Evolutionary conservation across 2,113 vertebrate species (phyloP).

Genomic region (Cinclus mexicanus): DNA sequence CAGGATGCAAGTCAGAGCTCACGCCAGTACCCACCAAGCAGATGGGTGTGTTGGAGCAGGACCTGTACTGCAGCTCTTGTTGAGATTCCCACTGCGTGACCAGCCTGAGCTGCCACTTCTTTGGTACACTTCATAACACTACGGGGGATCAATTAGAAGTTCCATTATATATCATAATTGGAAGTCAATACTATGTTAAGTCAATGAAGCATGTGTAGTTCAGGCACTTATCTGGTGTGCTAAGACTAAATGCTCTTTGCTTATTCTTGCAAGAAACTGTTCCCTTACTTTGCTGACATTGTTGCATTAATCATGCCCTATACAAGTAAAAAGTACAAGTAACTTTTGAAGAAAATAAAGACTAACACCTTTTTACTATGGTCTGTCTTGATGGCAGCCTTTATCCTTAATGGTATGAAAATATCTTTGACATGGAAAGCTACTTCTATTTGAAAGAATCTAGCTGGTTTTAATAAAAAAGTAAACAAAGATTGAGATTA

Average conservation of each 20-base stretch:
- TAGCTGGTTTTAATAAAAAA: not conserved
- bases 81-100: not conserved
- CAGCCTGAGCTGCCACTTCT: not conserved
- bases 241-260: not conserved
- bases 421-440: not conserved
- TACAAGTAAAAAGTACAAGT: not conserved
- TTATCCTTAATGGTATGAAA: not conserved
- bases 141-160: fast-evolving
- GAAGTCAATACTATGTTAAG: not conserved
- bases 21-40: not conserved
- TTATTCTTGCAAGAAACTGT: not conserved
- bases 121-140: not conserved
- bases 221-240: not conserved
- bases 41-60: not conserved
- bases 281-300: not conserved
- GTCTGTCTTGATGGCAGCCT: not conserved
- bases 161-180: fast-evolving
- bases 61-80: not conserved
- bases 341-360: not conserved
- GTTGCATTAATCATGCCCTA: not conserved
- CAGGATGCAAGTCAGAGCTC: not conserved
- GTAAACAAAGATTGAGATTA: not conserved
- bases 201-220: not conserved
- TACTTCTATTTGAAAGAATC: not conserved
- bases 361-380: not conserved